Base-by-base conservation (phyloP, 2,797 vertebrate genomes). In the Pangasius larnaudii region DNA sequence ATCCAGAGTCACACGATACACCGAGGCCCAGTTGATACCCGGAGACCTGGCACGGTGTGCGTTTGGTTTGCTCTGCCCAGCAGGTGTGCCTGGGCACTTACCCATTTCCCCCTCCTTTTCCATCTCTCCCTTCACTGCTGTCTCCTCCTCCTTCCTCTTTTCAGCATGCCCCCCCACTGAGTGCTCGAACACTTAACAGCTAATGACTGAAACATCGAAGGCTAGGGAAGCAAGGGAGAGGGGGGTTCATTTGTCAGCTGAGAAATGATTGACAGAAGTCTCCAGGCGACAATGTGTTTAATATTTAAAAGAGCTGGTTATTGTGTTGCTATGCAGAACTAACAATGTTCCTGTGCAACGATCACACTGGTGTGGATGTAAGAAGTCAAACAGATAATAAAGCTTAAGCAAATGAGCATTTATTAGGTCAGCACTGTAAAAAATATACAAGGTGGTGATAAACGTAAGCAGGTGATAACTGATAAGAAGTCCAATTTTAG, bases 241-340 rank as follows among this genome's bases (percentile, higher is more conserved):
- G 82, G 46, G 67, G 61, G 2, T 42, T 22, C 58, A 53, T 86
- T 46, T 39, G 89, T 72, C 30, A 71, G 72, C 78, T 2, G 42
- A 85, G 83, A 69, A 49, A 83, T 91, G 91, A 92, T 42, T 92
- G 91, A 91, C 90, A 85, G 91, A 27, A 87, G 89, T 90, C 88
- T 89, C 89, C 65, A 80, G 80, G 88, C 91, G 84, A 87, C 80
- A 51, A 86, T 69, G 59, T 61, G 74, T 81, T 89, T 86, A 89
- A 90, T 91, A 90, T 91, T 91, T 91, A 91, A 89, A 91, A 79
- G 53, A 67, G 74, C 88, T 87, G 87, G 69, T 88, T 89, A 90
- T 86, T 88, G 84, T 90, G 79, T 84, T 80, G 79, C 74, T 71
- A 80, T 58, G 51, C 84, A 88, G 81, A 77, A 83, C 80, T 85